Conservation (phyloP, 2,113 vertebrate genomes). For the Lophura nycthemera region DNA sequence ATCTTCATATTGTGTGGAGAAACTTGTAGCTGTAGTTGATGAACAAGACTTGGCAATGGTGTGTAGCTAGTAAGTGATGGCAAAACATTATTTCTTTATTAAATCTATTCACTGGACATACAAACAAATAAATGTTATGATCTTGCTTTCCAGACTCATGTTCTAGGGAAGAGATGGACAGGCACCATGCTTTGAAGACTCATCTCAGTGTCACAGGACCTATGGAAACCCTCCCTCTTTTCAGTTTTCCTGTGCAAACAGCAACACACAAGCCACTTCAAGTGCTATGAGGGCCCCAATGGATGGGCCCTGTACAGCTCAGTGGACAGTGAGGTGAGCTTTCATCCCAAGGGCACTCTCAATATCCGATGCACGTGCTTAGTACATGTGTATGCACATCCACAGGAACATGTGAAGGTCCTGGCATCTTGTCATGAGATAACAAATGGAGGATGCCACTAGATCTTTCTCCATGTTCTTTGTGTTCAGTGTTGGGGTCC, state of each 20-base stretch:
- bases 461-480: neutral
- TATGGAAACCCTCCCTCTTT: neutral
- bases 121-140: neutral
- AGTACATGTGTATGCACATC: neutral
- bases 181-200: neutral
- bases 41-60: neutral
- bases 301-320: neutral
- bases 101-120: neutral
- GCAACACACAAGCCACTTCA: accelerated
- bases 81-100: neutral
- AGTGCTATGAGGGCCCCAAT: accelerated
- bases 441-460: no score
- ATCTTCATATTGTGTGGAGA: neutral
- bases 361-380: neutral
- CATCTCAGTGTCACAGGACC: neutral
- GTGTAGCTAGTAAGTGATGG: accelerated
- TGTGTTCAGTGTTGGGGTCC: neutral
- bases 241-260: neutral
- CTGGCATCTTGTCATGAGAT: neutral
- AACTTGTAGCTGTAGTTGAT: neutral
- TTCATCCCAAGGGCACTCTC: accelerated
- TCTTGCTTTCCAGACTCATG: neutral
- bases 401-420: neutral
- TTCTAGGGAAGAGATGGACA: neutral
- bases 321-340: accelerated